Conservation (phyloP, 2,113 vertebrate species). For the Erpornis zantholeuca region DNA sequence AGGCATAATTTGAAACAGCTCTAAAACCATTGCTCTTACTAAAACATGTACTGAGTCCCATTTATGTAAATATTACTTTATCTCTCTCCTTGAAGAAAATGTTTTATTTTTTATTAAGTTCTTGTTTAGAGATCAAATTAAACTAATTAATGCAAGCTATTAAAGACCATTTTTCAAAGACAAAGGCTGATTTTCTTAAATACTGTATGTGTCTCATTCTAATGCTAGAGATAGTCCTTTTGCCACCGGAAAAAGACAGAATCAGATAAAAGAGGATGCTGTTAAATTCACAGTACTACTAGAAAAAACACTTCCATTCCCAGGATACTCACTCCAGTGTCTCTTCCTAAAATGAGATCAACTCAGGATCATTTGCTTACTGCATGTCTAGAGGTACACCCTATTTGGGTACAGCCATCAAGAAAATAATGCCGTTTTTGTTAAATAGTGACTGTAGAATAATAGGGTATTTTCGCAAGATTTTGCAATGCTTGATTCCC, state of each 20-base stretch:
- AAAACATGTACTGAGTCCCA: not conserved
- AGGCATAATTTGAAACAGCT: not conserved
- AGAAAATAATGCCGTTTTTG: not conserved
- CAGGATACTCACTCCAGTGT: not conserved
- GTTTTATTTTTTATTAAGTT: not conserved
- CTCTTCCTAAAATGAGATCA: not conserved
- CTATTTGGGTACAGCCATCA: not conserved
- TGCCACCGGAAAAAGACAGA: slow-evolving; percentile 2
- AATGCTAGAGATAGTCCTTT: slow-evolving; percentile 1
- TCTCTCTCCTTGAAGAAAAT: slow-evolving; percentile 17
- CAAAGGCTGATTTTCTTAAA: slow-evolving; percentile 50
- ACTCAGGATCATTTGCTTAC: not conserved
- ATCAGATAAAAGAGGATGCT: not conserved
- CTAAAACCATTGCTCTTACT: not conserved
- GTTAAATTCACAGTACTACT: not conserved
- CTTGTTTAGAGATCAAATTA: slow-evolving; percentile 64
- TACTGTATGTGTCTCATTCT: not conserved
- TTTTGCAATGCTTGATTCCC: not conserved
- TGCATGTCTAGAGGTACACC: not conserved
- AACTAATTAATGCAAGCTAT: slow-evolving; percentile 56
- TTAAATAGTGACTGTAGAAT: not conserved
- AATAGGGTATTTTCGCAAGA: not conserved
- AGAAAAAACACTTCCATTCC: not conserved
- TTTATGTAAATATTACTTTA: not conserved
- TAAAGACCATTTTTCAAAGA: slow-evolving; percentile 54